Evolutionary conservation across 2,797 vertebrate genomes (phyloP), one percentile per base, ranked within the genome.

Genomic region (Oophaga sylvatica): DNA sequence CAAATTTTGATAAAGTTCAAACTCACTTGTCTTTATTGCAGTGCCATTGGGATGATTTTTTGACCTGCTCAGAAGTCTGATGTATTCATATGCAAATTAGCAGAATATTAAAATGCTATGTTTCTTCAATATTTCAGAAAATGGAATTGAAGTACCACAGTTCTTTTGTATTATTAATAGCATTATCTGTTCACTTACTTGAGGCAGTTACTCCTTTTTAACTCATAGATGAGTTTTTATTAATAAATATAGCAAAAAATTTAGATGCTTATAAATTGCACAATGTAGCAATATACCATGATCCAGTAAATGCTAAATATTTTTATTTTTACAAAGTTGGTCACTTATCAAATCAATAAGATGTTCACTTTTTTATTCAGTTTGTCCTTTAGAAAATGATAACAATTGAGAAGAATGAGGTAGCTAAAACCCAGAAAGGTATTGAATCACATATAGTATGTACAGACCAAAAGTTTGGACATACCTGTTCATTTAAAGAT

Each of bases 111-210:
- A 26, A 73, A 77, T 77, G 8, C 6, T 73, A 67, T 67, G 19
- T 48, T 45, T 73, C 71, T 77, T 56, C 70, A 73, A 73, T 56
- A 56, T 77, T n/a, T 77, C 22, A 59, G 29, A 16, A 67, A 67
- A 67, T 67, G n/a, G 3, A 67, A 67, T 67, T 11, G n/a, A 67
- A 0, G 71, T 45, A 73, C 6, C 35, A 26, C n/a, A 67, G 17
- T 45, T 73, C 41, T 6, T 41, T 73, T 73, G 17, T 73, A 17
- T 41, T 35, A 41, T 73, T n/a, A n/a, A 73, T 73, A 41, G 35
- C 13, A 31, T 59, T 29, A 29, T 29, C n/a, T 57, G 12, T 31
- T 1, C 8, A 29, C 31, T 59, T 79, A 10, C 31, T 59, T 19
- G 7, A 26, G 53, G 53, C n/a, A 3, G 9, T 1, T 75, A 41